Conservation (phyloP, 2,888 invertebrate species). For the Cerceris rybyensis region DNA sequence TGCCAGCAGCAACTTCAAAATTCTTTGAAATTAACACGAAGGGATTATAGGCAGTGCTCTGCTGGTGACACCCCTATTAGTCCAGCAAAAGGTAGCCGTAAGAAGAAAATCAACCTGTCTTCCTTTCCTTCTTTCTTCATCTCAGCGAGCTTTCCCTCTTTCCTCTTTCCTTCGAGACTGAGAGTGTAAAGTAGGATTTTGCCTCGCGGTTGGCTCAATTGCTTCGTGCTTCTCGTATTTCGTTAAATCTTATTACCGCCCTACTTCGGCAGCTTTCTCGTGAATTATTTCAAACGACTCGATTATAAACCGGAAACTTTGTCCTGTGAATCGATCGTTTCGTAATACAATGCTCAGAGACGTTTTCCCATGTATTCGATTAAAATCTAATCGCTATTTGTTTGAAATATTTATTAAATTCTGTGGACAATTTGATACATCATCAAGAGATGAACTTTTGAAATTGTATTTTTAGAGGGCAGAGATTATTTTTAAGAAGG, state of each 20-base stretch:
- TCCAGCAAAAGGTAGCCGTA: slow-evolving; percentile 28
- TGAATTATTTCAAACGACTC: slow-evolving; percentile 7
- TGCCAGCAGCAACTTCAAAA: slow-evolving; percentile 18
- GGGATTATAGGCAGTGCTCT: slow-evolving; percentile 66
- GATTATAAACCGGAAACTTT: background rate
- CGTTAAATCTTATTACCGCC: slow-evolving; percentile 28
- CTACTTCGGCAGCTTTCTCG: background rate
- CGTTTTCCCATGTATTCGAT: too few relatives aligned
- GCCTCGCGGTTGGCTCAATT: slow-evolving; percentile 16
- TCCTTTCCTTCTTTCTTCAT: slow-evolving; percentile 17
- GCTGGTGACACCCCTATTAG: slow-evolving; percentile 70
- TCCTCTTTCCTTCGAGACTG: slow-evolving; percentile 1
- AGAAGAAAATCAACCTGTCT: slow-evolving; percentile 29
- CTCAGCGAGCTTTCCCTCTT: background rate
- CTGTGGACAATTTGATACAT: too few relatives aligned
- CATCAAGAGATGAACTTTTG: too few relatives aligned
- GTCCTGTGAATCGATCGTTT: background rate
- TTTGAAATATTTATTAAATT: too few relatives aligned
- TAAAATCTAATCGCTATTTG: too few relatives aligned
- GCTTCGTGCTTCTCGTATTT: slow-evolving; percentile 6
- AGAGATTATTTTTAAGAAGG: too few relatives aligned
- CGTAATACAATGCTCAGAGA: too few relatives aligned
- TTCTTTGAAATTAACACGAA: slow-evolving; percentile 70
- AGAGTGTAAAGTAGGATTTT: slow-evolving; percentile 21
- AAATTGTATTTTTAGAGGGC: too few relatives aligned